Percentiles rank a stretch among this genome's conserved stretches.
Evolutionary conservation across 1,140 invertebrate species (phyloP).

Genomic region (Physella acuta): DNA sequence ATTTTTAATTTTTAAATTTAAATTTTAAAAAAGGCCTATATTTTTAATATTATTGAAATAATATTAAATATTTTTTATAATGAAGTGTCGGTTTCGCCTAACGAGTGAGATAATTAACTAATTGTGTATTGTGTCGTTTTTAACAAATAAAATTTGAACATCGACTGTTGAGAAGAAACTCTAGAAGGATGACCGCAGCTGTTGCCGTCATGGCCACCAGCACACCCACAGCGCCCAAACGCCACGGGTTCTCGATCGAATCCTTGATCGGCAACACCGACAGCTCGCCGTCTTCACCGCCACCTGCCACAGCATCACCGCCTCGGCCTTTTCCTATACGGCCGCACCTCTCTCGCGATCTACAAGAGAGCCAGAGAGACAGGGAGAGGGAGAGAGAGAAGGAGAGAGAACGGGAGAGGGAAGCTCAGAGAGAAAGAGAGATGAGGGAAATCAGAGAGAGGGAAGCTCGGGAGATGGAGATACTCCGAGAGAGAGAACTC

Average conservation of each 20-base stretch:
- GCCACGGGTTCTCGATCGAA: constrained; percentile 37
- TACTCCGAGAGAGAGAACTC: constrained; percentile 7
- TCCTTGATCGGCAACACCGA: constrained; percentile 31
- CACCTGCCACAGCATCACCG: not conserved
- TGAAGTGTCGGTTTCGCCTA: not conserved
- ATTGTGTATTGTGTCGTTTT: not conserved
- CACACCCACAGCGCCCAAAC: constrained; percentile 22
- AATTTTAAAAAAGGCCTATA: no score
- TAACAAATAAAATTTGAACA: not conserved
- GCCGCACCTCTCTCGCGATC: not conserved
- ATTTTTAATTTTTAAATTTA: no score
- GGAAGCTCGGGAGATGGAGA: not conserved
- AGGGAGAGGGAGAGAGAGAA: constrained; percentile 1
- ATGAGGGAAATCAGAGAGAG: not conserved
- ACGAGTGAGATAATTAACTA: not conserved
- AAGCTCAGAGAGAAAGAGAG: not conserved
- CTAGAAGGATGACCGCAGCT: constrained; percentile 16
- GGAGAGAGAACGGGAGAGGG: not conserved
- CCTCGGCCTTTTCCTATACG: constrained; percentile 4
- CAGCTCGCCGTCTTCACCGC: constrained; percentile 3
- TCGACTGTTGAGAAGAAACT: not conserved
- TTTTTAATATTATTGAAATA: no score
- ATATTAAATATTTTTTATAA: not conserved
- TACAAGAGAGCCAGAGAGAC: not conserved
- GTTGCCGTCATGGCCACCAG: constrained; percentile 26